These are phyloP conservation scores for Chaetophractus vellerosus DNA, from an alignment of 2,797 vertebrate genomes.

Conservation along the genomic window DNA sequence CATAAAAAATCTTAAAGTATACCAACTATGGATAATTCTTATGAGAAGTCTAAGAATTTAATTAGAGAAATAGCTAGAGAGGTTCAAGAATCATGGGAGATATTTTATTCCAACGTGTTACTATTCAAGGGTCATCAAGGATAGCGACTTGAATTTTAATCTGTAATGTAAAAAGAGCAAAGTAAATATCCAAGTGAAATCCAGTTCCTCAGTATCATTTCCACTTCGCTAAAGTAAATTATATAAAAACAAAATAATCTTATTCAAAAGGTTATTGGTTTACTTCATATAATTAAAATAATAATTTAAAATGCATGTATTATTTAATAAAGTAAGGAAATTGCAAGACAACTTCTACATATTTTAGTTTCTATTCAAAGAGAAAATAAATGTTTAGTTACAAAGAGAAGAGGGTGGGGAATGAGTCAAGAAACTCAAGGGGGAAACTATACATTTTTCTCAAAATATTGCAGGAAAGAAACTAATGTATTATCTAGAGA, in stretches of 20 bases:
- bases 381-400: background rate
- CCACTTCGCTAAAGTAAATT: too few relatives aligned
- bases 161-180: background rate
- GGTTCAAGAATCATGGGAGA: too few relatives aligned
- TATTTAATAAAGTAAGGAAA: background rate
- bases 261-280: background rate
- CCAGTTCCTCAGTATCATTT: too few relatives aligned
- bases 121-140: background rate
- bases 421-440: background rate
- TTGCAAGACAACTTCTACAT: background rate
- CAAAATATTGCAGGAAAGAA: background rate
- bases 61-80: too few relatives aligned
- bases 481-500: background rate
- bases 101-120: background rate
- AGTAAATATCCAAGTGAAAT: too few relatives aligned
- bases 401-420: background rate
- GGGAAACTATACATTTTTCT: background rate
- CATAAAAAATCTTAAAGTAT: too few relatives aligned
- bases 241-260: too few relatives aligned
- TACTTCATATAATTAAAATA: background rate
- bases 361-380: background rate
- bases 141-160: background rate
- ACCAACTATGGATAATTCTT: too few relatives aligned
- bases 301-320: background rate
- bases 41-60: too few relatives aligned